These are phyloP conservation scores for Drosophila setosimentum DNA, from an alignment of 2,888 invertebrate species.

Conservation along the genomic window DNA sequence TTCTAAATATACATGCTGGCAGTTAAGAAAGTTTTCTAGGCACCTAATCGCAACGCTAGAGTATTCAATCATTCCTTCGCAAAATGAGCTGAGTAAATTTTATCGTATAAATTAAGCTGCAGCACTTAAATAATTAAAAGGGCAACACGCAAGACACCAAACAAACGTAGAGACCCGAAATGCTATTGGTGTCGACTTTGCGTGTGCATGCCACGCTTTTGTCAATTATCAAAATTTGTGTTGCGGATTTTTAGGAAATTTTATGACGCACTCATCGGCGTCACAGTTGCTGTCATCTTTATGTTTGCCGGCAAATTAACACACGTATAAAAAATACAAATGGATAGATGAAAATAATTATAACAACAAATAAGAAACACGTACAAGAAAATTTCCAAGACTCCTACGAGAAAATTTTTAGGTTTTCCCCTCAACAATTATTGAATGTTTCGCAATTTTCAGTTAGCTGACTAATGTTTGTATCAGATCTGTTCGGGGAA, in stretches of 20 bases:
- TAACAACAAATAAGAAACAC: slow-evolving; percentile 4
- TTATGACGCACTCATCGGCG: slow-evolving; percentile 58
- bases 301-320: slow-evolving; percentile 26
- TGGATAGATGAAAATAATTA: slow-evolving; percentile 5
- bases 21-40: slow-evolving; percentile 28
- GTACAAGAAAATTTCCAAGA: slow-evolving; percentile 8
- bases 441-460: slow-evolving; percentile 21
- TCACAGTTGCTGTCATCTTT: slow-evolving; percentile 16
- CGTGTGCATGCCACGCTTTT: slow-evolving; percentile 23
- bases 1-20: neutral
- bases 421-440: slow-evolving; percentile 22
- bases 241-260: slow-evolving; percentile 21
- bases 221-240: slow-evolving; percentile 26
- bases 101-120: slow-evolving; percentile 38
- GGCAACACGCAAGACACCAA: slow-evolving; percentile 38
- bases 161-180: slow-evolving; percentile 1
- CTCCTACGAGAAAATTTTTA: slow-evolving; percentile 35
- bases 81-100: slow-evolving; percentile 18
- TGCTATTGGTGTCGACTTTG: slow-evolving; percentile 17
- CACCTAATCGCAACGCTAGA: slow-evolving; percentile 29
- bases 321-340: slow-evolving; percentile 1
- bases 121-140: slow-evolving; percentile 51
- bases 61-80: slow-evolving; percentile 23
- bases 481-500: slow-evolving; percentile 34
- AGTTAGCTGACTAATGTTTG: slow-evolving; percentile 40